These are phyloP conservation scores for Lasioglossum pauxillum DNA, from an alignment of 2,888 invertebrate genomes.

Conservation along the genomic window DNA sequence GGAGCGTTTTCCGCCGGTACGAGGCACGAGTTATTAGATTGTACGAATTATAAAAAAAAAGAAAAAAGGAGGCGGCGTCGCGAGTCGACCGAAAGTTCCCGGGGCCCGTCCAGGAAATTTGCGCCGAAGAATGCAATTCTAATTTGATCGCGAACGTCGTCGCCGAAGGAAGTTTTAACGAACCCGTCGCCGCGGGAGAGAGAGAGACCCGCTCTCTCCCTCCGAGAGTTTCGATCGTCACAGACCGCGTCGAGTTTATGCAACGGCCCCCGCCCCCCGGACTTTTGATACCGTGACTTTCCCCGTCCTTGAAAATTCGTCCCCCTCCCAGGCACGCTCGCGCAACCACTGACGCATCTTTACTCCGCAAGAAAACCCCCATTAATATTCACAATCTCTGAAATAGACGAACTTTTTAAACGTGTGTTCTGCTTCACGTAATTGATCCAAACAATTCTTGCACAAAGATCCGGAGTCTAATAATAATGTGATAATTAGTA, in stretches of 20 bases:
- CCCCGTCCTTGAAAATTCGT: constrained; percentile 20
- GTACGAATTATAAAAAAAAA: constrained; percentile 19
- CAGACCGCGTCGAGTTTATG: constrained; percentile 30
- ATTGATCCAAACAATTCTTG: too few species aligned
- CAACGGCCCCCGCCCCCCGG: neutral
- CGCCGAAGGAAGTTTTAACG: constrained; percentile 68
- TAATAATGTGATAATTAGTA: too few species aligned
- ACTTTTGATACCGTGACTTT: constrained; percentile 44
- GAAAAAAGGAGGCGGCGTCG: neutral
- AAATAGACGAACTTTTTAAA: neutral
- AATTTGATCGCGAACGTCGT: constrained; percentile 67
- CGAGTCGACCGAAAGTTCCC: constrained; percentile 59
- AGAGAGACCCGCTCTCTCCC: neutral
- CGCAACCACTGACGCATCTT: constrained; percentile 6
- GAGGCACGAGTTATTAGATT: constrained; percentile 21
- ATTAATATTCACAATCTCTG: neutral
- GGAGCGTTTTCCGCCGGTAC: neutral
- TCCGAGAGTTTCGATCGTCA: constrained; percentile 62
- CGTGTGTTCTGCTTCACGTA: neutral
- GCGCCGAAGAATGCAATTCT: constrained; percentile 68
- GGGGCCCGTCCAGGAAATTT: constrained; percentile 58
- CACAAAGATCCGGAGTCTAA: too few species aligned
- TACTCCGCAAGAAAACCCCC: neutral
- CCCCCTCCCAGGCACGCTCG: neutral
- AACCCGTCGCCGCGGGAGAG: constrained; percentile 51